Percentiles rank a stretch among this genome's conserved stretches.
Evolutionary conservation across 2,113 vertebrate genomes (phyloP).

Genomic region (Carettochelys insculpta): DNA sequence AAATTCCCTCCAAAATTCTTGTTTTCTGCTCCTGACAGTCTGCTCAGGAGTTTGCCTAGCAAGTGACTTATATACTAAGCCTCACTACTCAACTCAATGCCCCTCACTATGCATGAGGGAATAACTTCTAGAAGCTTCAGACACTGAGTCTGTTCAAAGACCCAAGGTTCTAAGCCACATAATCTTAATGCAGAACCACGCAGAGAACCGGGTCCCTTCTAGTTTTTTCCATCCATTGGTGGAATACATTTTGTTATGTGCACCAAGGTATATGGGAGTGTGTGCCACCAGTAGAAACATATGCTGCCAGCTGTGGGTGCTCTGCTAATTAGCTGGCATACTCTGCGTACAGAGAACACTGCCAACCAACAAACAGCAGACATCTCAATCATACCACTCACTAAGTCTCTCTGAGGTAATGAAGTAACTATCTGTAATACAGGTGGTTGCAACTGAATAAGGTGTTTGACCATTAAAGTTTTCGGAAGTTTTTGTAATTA

Average conservation of each 20-base stretch:
- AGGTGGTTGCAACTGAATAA: fast-evolving
- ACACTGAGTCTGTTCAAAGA: not conserved
- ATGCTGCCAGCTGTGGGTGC: too few species aligned
- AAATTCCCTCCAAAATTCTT: not conserved
- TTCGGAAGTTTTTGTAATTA: not conserved
- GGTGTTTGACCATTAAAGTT: slow-evolving; percentile 26
- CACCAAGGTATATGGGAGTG: too few species aligned
- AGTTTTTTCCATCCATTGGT: too few species aligned
- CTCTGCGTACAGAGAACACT: too few species aligned
- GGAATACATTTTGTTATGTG: too few species aligned
- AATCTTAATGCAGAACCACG: fast-evolving
- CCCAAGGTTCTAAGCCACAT: not conserved
- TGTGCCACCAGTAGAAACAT: too few species aligned
- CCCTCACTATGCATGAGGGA: not conserved
- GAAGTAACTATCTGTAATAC: not conserved
- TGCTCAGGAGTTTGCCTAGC: not conserved
- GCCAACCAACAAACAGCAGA: not conserved
- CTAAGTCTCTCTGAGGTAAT: not conserved
- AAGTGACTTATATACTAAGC: not conserved
- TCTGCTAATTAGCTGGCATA: too few species aligned
- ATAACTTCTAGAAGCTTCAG: slow-evolving; percentile 51
- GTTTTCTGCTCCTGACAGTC: not conserved
- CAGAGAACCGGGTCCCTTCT: too few species aligned
- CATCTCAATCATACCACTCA: not conserved
- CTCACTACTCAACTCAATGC: not conserved